Percentiles rank a stretch among this genome's conserved stretches.
Evolutionary conservation across 2,113 vertebrate species (phyloP).

Genomic region (Dasyprocta punctata): DNA sequence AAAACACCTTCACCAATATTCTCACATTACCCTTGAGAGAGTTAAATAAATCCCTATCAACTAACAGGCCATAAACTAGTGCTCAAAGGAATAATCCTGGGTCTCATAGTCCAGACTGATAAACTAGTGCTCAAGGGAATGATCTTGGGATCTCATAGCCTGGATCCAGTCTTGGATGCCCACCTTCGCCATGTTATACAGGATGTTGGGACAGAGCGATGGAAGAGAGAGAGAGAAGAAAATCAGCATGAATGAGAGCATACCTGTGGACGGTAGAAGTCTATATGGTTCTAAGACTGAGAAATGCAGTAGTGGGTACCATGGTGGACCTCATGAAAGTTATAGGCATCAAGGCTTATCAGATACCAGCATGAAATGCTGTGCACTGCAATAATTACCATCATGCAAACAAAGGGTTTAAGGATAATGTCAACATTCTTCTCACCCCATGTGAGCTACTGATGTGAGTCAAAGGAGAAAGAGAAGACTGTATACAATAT

Average conservation of each 20-base stretch:
- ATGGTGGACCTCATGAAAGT: background rate
- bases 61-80: background rate
- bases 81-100: background rate
- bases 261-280: too few species aligned
- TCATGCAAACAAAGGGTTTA: background rate
- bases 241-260: background rate
- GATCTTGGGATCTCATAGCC: too few species aligned
- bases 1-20: background rate
- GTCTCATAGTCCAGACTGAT: too few species aligned
- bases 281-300: background rate
- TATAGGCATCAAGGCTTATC: background rate
- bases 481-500: background rate
- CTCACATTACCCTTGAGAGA: background rate
- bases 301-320: too few species aligned
- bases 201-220: background rate
- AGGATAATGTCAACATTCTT: background rate
- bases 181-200: background rate
- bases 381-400: background rate
- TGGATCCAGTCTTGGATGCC: background rate
- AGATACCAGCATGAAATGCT: background rate
- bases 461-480: background rate
- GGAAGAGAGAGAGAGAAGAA: too few species aligned
- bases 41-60: background rate
- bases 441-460: background rate
- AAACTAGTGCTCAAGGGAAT: too few species aligned